These are phyloP conservation scores for Bimastos eiseni DNA, from an alignment of 2,888 invertebrate genomes.

Conservation along the genomic window DNA sequence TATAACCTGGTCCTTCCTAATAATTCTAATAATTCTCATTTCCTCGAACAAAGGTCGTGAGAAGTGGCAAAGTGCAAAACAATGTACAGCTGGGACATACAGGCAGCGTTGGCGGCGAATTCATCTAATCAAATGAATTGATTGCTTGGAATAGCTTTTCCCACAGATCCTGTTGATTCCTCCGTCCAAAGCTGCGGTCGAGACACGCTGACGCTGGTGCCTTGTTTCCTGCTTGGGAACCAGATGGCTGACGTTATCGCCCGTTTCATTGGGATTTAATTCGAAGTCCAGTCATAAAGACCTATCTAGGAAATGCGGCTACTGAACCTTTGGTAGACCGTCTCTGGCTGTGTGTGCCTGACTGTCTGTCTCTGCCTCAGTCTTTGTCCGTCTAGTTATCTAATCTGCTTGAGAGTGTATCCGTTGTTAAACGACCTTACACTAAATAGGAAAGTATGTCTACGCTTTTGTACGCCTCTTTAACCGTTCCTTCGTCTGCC, in stretches of 20 bases:
- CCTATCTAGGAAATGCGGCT: background rate
- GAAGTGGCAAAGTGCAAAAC: background rate
- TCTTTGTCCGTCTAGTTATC: background rate
- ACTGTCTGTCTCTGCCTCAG: background rate
- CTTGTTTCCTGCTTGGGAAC: background rate
- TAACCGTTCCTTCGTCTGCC: background rate
- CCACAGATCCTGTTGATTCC: background rate
- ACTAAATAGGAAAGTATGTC: background rate
- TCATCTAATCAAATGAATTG: background rate
- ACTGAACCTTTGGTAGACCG: background rate
- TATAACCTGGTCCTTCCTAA: background rate
- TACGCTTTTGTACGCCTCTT: background rate
- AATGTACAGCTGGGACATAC: background rate
- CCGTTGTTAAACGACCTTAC: background rate
- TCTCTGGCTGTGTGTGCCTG: no score
- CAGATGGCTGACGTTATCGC: background rate
- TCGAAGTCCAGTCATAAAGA: background rate
- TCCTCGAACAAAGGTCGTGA: background rate
- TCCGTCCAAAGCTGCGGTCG: background rate
- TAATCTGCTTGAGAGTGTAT: background rate
- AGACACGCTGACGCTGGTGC: background rate
- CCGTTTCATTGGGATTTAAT: background rate
- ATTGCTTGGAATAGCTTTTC: background rate
- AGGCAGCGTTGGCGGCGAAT: background rate
- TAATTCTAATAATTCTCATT: background rate